Conservation (phyloP, 2,113 vertebrate species). For the Vicugna pacos region DNA sequence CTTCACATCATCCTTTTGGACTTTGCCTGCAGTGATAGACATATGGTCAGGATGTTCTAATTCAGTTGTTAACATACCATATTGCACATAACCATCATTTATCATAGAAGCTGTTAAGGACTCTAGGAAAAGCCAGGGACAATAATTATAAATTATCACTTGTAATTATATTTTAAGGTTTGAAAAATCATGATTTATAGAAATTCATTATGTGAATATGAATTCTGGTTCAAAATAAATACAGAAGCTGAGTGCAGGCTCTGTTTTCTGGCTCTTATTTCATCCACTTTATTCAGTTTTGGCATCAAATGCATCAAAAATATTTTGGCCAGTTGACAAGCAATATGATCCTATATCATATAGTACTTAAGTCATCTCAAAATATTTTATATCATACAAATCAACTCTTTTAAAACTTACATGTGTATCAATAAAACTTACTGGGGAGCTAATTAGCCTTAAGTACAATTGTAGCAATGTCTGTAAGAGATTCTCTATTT, state of each 20-base stretch:
- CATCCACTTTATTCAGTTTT: not conserved
- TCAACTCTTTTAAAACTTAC: not conserved
- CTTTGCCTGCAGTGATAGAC: slow-evolving; percentile 44
- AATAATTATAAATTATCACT: slow-evolving; percentile 57
- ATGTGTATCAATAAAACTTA: not conserved
- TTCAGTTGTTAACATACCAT: not conserved
- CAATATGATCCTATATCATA: not conserved
- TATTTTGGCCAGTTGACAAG: not conserved
- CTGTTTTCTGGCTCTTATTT: not conserved
- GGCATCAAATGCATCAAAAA: not conserved
- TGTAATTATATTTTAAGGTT: slow-evolving; percentile 14
- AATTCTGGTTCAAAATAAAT: not conserved
- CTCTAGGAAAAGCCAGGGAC: not conserved
- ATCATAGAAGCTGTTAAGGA: slow-evolving; percentile 49
- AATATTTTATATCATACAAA: not conserved
- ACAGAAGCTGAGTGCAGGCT: not conserved
- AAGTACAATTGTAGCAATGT: not conserved
- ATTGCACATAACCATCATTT: slow-evolving; percentile 35
- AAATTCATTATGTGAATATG: not conserved
- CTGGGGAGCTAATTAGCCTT: not conserved
- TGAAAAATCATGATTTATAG: not conserved
- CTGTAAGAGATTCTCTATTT: not conserved
- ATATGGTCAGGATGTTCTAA: slow-evolving; percentile 54
- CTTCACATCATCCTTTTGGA: not conserved
- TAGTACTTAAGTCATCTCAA: not conserved